Evolutionary conservation across 2,797 vertebrate genomes (phyloP), one percentile per base, ranked within the genome.

Genomic region (Lepilemur septentrionalis): DNA sequence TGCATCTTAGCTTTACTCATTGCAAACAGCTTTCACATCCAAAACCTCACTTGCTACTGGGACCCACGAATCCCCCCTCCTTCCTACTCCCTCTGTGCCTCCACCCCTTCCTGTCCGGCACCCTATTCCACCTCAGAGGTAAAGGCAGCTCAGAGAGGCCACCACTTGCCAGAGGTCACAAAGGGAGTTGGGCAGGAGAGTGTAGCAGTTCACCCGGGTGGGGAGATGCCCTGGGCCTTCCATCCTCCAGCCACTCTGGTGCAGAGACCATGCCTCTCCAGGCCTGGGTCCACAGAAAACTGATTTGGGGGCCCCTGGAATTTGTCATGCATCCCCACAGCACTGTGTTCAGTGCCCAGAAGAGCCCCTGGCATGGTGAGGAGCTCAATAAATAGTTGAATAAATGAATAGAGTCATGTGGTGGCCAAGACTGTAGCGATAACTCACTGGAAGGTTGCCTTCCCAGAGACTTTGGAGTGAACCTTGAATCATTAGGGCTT

Each of bases 151-250:
- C 52, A 10, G 35, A 52, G 17, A 43, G 70, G 7, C 1, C 3
- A 25, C 50, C 63, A 25, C 5, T 35, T 38, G 15, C 41, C 38
- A 0, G 0, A n/a, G 15, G 23, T 55, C 43, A 25, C 72, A 23
- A 4, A 52, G 69, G 61, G 15, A 23, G 23, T 43, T 5, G 1
- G 15, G 14, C 10, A 23, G 48, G 67, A 38, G 11, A 35, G 57
- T 0, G 0, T 11, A 4, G 25, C 0, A 2, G 5, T 32, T 57
- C 63, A 65, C 2, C 20, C 3, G 4, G 17, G 1, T 17, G 7
- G 9, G 25, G 35, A 57, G 69, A 5, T 3, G 0, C 43, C 35
- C 8, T 0, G 14, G 0, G 3, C 48, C 38, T 92, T 78, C 25
- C n/a, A 13, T 57, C 12, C 43, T 35, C 7, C 1, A 41, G 23